Evolutionary conservation across 2,888 invertebrate species (phyloP), one percentile per base, ranked within the genome.

Genomic region (Diadegma fenestrale): DNA sequence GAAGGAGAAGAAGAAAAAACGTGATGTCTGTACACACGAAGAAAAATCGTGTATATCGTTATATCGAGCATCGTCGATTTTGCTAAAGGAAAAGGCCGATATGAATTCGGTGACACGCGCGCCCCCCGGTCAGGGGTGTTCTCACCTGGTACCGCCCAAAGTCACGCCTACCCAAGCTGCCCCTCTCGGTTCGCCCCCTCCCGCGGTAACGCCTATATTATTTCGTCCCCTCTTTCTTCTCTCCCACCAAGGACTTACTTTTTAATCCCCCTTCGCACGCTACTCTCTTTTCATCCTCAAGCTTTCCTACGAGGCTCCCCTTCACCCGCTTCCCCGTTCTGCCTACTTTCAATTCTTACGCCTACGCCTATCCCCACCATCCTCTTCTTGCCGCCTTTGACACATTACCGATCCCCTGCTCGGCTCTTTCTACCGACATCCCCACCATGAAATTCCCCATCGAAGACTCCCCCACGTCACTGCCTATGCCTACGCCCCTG

Each of bases 101-200:
- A 86, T 85, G 79, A 87, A 89, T 91, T 88, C 83, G 88, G 87
- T 81, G 90, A 89, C 89, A 91, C 89, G 89, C 89, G 89, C 90
- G 84, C 81, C 84, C 84, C 87, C 89, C 90, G 92, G 91, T 91
- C 92, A 92, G 91, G 89, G 91, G 91, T 91, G 88, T 89, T 90
- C 89, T 91, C 91, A 93, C 92, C 92, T 93, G 92, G 93, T 91
- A 93, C 93, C 93, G 93, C 94, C 93, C 90, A 91, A 78, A 90
- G 94, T 91, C 92, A 93, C 94, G 94, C 94, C 94, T 91, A 93
- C 92, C 93, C 92, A 93, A 91, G 92, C 92, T 90, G 91, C 91
- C 90, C 90, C 14, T 58, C 58, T 26, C 58, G 5, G 26, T 54
- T 79, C 72, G 7, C 19, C 87, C 87, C 86, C 84, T 87, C 84